Evolutionary conservation across 2,888 invertebrate species (phyloP).

Genomic region (Anaspis maculata): DNA sequence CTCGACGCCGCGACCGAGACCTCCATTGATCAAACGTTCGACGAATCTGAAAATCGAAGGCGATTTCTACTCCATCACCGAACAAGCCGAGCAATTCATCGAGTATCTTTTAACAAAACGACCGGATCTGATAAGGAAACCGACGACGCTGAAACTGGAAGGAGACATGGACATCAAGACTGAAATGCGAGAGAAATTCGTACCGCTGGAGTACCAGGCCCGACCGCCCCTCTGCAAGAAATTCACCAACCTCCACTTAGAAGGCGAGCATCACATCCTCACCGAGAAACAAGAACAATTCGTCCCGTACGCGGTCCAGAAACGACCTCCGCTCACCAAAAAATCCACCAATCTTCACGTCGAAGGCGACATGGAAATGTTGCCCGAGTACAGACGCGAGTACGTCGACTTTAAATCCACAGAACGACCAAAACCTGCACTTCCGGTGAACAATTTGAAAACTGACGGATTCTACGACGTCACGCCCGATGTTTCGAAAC

Average conservation of each 20-base stretch:
- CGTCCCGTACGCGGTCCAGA: conserved; percentile 39
- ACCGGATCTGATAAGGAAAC: conserved; percentile 40
- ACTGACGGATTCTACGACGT: conserved; percentile 42
- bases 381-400: conserved; percentile 42
- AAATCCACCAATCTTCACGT: conserved; percentile 42
- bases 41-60: conserved; percentile 47
- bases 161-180: conserved; percentile 43
- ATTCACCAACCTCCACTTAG: conserved; percentile 43
- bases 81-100: conserved; percentile 44
- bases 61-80: conserved; percentile 42
- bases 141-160: conserved; percentile 33
- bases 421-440: conserved; percentile 24
- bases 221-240: conserved; percentile 41
- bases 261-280: conserved; percentile 38
- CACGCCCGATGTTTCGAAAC: conserved; percentile 39
- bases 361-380: conserved; percentile 42
- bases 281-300: conserved; percentile 43
- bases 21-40: conserved; percentile 35
- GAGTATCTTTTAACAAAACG: conserved; percentile 41
- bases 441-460: conserved; percentile 33
- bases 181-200: conserved; percentile 45
- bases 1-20: conserved; percentile 2
- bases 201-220: conserved; percentile 37
- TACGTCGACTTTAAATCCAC: conserved; percentile 31
- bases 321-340: conserved; percentile 40